Conservation (phyloP, 1,140 invertebrate genomes). For the Brachionus koreanus region DNA sequence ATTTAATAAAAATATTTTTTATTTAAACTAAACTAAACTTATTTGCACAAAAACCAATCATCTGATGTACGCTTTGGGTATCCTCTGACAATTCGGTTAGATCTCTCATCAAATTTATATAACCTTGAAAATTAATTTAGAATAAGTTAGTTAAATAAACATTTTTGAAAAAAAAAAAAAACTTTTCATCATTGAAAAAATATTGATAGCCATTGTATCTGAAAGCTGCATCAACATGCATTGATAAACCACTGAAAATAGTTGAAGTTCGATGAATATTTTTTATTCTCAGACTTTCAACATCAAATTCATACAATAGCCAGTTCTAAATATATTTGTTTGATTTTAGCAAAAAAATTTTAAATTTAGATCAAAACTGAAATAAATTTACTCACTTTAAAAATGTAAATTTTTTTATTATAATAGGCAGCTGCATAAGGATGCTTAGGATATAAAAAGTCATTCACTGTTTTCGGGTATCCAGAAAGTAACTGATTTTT, state of each 20-base stretch:
- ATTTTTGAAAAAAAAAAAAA: not conserved
- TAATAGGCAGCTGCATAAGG: slow-evolving; percentile 15
- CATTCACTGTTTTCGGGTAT: not conserved
- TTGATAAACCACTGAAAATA: not conserved
- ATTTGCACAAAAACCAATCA: slow-evolving; percentile 11
- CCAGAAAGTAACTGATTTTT: not conserved
- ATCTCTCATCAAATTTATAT: slow-evolving; percentile 34
- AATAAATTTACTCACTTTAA: not conserved
- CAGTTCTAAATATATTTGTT: not conserved
- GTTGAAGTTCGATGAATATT: not conserved
- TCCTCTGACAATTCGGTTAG: not conserved
- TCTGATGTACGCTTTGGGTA: not conserved
- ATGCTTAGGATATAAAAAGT: not conserved
- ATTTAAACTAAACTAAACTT: not conserved
- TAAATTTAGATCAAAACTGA: not conserved
- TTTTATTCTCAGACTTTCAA: not conserved
- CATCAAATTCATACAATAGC: not conserved
- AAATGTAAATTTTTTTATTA: slow-evolving; percentile 24
- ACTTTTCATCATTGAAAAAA: not conserved
- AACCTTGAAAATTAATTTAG: not conserved
- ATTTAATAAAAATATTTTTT: not conserved
- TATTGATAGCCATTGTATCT: not conserved
- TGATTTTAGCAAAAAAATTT: not conserved
- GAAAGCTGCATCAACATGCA: not conserved
- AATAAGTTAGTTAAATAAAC: not conserved